phyloP scores from a whole-genome alignment of 2,797 vertebrate species.

The Pipistrellus nathusii region DNA sequence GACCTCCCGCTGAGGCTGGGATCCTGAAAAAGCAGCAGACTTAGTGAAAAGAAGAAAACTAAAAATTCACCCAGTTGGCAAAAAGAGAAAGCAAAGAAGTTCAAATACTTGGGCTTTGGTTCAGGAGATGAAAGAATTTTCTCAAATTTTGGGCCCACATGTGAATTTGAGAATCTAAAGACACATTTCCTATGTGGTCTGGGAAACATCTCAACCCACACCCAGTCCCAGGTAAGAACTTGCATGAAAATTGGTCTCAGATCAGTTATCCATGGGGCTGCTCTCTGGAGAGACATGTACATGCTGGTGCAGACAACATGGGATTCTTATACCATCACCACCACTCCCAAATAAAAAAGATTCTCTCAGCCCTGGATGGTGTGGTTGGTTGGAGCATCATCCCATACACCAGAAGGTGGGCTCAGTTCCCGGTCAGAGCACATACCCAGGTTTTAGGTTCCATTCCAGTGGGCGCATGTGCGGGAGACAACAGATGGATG shows the following conservation, averaged over 20 bases:
- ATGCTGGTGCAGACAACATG: background rate
- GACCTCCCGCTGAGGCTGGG: background rate
- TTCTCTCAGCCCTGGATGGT: background rate
- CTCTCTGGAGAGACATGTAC: background rate
- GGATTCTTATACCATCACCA: background rate
- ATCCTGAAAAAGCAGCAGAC: background rate
- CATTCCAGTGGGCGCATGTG: too few relatives aligned
- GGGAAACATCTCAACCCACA: background rate
- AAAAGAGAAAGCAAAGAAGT: background rate
- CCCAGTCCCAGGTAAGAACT: background rate
- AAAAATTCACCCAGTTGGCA: background rate
- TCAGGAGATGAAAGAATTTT: background rate
- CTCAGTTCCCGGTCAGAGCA: too few relatives aligned
- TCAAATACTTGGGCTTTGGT: slow-evolving; percentile 12
- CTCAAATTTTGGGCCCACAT: background rate
- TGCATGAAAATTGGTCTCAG: background rate
- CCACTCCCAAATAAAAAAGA: background rate
- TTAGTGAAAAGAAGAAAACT: background rate
- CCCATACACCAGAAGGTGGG: too few relatives aligned
- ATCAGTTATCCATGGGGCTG: background rate
- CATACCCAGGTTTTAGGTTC: too few relatives aligned
- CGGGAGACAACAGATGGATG: too few relatives aligned
- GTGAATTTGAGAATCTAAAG: slow-evolving; percentile 26
- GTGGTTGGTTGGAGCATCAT: too few relatives aligned
- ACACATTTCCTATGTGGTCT: background rate